Base-by-base conservation (phyloP, 2,797 vertebrate genomes). In the Etheostoma nigrum region DNA sequence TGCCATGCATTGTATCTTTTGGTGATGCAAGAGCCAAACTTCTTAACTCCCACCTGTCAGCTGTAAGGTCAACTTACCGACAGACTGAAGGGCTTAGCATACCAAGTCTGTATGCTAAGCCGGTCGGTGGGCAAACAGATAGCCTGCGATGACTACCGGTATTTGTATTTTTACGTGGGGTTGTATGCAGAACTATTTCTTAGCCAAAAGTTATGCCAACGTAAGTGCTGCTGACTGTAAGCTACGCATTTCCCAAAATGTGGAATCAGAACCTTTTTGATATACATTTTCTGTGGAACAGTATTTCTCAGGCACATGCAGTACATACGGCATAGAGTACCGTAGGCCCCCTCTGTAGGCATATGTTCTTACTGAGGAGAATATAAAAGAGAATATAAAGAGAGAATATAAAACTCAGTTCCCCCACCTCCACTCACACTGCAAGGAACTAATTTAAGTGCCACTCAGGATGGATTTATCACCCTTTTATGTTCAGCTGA, bases 401-500 rank as follows among this genome's bases (percentile, higher is more conserved):
- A 4, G 15, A 30, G n/a, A 58, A 61, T 10, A 25, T 10, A 25
- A 67, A n/a, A 9, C 27, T 18, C 7, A 21, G 18, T 25, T 53
- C 16, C 5, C n/a, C 4, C 36, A 7, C 25, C 30, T 16, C 23
- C 59, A 33, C 23, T 68, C 65, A 15, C 11, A 18, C 36, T 19
- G 30, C 60, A 52, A 33, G 40, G 11, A 12, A 21, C 15, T 25
- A 7, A 64, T 51, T n/a, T 16, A 1, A 42, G 14, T 30, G 8
- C 9, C 33, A 36, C 57, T 71, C 59, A 63, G 25, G 27, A 6
- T 8, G 25, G 5, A 30, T 49, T 2, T 7, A 58, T 72, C 25
- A 14, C 3, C 6, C 40, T 52, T 72, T 74, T 61, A 33, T 81
- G 33, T 60, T 62, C 60, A 68, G 82, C 54, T 79, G 55, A 71